These are phyloP conservation scores for Pteruthius melanotis DNA, from an alignment of 2,113 vertebrate species.

Conservation along the genomic window DNA sequence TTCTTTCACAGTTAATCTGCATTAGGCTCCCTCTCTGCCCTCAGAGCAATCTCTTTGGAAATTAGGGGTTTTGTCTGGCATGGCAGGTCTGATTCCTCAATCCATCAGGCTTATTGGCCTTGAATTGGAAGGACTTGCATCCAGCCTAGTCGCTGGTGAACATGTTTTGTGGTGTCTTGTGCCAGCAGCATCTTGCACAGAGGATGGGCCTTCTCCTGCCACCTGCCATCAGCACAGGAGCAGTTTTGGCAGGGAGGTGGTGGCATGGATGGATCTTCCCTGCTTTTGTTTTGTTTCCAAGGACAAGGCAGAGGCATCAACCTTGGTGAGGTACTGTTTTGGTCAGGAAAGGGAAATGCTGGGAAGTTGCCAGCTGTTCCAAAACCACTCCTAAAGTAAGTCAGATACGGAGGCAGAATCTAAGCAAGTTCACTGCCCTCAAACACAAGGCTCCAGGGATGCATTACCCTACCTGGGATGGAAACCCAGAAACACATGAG, in stretches of 20 bases:
- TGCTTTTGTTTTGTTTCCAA: not conserved
- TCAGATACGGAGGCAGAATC: not conserved
- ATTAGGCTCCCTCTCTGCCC: not conserved
- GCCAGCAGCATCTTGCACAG: not conserved
- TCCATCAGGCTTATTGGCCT: not conserved
- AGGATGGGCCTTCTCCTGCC: not conserved
- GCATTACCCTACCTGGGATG: too few relatives aligned
- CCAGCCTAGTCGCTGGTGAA: not conserved
- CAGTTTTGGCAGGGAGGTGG: not conserved
- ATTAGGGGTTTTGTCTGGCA: not conserved
- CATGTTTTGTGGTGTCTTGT: not conserved
- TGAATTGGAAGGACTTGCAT: not conserved
- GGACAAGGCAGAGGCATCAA: not conserved
- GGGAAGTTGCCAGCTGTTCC: not conserved
- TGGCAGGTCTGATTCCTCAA: not conserved
- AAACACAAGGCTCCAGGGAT: not conserved
- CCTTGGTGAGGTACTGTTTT: not conserved
- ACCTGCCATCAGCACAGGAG: accelerated
- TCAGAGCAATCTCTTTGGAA: not conserved
- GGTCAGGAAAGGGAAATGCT: not conserved
- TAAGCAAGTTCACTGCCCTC: not conserved
- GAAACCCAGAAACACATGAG: too few relatives aligned
- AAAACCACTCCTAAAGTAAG: not conserved
- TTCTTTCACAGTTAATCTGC: not conserved
- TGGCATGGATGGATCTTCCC: not conserved